Conservation (phyloP, 1,140 invertebrate genomes). For the Cyclina sinensis region DNA sequence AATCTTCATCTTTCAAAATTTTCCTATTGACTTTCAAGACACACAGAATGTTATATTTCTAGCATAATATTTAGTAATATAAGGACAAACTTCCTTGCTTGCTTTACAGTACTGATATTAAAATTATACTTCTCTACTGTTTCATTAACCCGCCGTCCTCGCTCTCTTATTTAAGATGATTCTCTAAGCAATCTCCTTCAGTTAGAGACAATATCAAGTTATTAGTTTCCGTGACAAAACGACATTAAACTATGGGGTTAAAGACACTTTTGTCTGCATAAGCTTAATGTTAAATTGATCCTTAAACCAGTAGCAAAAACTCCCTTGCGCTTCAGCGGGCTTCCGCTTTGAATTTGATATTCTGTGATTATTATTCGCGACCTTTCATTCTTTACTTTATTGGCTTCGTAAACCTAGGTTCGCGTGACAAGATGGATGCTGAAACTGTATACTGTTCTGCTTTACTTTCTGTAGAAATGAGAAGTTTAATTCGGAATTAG, state of each 20-base stretch:
- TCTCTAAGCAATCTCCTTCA: slow-evolving; percentile 7
- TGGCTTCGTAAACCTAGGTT: slow-evolving; percentile 1
- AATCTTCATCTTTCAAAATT: too few species aligned
- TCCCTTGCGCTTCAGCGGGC: neutral
- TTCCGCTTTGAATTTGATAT: slow-evolving; percentile 64
- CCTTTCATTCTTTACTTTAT: slow-evolving; percentile 42
- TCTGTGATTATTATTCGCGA: slow-evolving; percentile 48
- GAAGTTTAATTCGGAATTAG: neutral
- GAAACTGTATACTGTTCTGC: slow-evolving; percentile 21
- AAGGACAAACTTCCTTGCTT: too few species aligned
- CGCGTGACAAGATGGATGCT: neutral
- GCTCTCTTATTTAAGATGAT: slow-evolving; percentile 19
- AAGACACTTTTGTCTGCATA: slow-evolving; percentile 49
- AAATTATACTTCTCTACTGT: neutral
- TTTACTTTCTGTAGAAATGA: neutral
- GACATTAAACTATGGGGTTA: slow-evolving; percentile 40
- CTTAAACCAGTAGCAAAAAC: slow-evolving; percentile 22
- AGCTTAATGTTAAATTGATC: slow-evolving; percentile 22
- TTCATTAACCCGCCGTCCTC: neutral
- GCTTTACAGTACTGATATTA: too few species aligned
- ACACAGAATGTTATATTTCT: too few species aligned
- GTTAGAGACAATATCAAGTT: neutral
- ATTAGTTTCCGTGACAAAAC: neutral
- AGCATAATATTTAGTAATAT: too few species aligned
- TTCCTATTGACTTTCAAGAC: too few species aligned